Evolutionary conservation across 2,888 invertebrate species (phyloP), one percentile per base, ranked within the genome.

Genomic region (Dione vanillae): DNA sequence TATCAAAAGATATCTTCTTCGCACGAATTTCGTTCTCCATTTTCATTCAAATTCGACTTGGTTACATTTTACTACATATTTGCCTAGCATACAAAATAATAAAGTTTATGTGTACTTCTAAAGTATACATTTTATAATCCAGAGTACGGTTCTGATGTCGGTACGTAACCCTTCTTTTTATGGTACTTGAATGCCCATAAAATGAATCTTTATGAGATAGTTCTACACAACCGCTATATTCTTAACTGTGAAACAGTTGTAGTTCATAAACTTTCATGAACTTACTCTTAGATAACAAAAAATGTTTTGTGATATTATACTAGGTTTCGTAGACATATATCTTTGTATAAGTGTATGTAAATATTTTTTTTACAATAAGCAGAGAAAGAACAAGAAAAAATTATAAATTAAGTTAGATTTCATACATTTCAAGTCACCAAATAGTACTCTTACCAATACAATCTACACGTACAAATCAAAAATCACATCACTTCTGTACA

Each of bases 141-240:
- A 59, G 62, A 69, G 58, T 70, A 65, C 54, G 65, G 35, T 54
- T 62, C 52, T 69, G 71, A 64, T 70, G 68, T 70, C 75, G 78
- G 76, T 75, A 74, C 78, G 80, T 78, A 78, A 80, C 78, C 81
- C 76, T 77, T 71, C 75, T 76, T 80, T 82, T 82, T 78, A 85
- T 79, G 85, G 80, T 78, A 80, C 82, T 81, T 73, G 73, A 71
- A 80, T 81, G 77, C 77, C 76, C 84, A 84, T 88, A 88, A 88
- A 88, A 84, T 81, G 79, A 70, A 76, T 78, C 82, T 85, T 89
- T 88, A 88, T 83, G 80, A 77, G 69, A 37, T 66, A 72, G 66
- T 69, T 64, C 76, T 75, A 82, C 82, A 80, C 82, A 82, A 81
- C 83, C 59, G 40, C 68, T 65, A 58, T 65, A 65, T 68, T 69